Evolutionary conservation across 2,888 invertebrate genomes (phyloP).

Genomic region (Timandra comae): DNA sequence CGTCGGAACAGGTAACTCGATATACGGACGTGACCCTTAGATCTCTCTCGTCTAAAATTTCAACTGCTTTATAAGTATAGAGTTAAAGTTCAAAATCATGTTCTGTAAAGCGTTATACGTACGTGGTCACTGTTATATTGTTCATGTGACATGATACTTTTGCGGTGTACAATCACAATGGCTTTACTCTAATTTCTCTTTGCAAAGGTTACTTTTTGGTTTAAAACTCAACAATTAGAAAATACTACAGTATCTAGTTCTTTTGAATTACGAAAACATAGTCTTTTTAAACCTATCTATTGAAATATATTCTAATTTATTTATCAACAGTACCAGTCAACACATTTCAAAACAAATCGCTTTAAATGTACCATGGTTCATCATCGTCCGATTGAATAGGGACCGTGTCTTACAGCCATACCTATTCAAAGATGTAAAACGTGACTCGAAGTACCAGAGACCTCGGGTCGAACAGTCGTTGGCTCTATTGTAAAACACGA

Average conservation of each 20-base stretch:
- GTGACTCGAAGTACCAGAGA: slow-evolving; percentile 3
- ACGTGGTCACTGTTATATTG: slow-evolving; percentile 25
- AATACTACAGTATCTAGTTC: no score
- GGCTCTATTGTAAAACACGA: background rate
- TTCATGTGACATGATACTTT: slow-evolving; percentile 46
- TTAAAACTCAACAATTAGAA: no score
- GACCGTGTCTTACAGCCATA: slow-evolving; percentile 6
- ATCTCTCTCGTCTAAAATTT: slow-evolving; percentile 32
- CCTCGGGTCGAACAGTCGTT: slow-evolving; percentile 1
- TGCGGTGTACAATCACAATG: slow-evolving; percentile 20
- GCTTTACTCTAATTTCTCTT: background rate
- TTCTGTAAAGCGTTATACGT: no score
- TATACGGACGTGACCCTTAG: slow-evolving; percentile 44
- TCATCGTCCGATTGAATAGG: slow-evolving; percentile 9
- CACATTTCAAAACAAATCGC: background rate
- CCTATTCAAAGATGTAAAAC: slow-evolving; percentile 8
- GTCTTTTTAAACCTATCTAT: no score
- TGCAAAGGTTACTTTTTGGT: no score
- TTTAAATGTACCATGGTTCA: slow-evolving; percentile 4
- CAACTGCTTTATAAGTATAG: no score
- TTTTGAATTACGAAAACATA: no score
- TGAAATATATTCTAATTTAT: no score
- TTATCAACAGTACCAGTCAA: no score
- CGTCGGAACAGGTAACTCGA: slow-evolving; percentile 45
- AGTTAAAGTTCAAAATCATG: no score